These are phyloP conservation scores for Eledona agricola DNA, from an alignment of 2,888 invertebrate species.

Conservation along the genomic window DNA sequence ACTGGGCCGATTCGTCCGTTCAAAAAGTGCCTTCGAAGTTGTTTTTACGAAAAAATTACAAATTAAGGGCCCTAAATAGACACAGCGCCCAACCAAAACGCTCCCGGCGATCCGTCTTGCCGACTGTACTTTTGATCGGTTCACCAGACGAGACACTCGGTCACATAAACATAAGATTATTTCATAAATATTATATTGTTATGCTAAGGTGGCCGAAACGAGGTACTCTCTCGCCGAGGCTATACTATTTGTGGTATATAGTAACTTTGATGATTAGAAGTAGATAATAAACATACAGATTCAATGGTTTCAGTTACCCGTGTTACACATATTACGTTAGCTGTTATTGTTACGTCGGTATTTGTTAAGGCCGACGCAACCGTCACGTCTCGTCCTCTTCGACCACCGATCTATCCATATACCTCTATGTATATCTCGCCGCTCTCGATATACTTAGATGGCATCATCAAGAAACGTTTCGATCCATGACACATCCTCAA, in stretches of 20 bases:
- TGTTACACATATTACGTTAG: slow-evolving; percentile 62
- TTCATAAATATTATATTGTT: slow-evolving; percentile 65
- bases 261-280: slow-evolving; percentile 65
- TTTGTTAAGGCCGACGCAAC: slow-evolving; percentile 57
- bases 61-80: slow-evolving; percentile 89
- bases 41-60: slow-evolving; percentile 86
- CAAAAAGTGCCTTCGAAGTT: slow-evolving; percentile 95
- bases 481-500: slow-evolving; percentile 40
- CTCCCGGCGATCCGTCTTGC: slow-evolving; percentile 58
- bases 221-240: slow-evolving; percentile 52
- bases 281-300: slow-evolving; percentile 64
- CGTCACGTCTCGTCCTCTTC: slow-evolving; percentile 41
- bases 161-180: slow-evolving; percentile 64
- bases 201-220: slow-evolving; percentile 62
- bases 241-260: slow-evolving; percentile 65
- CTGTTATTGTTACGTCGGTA: slow-evolving; percentile 64
- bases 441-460: too few relatives aligned
- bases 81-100: slow-evolving; percentile 75
- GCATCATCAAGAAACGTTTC: too few relatives aligned
- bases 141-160: slow-evolving; percentile 66
- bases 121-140: slow-evolving; percentile 57
- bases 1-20: slow-evolving; percentile 94
- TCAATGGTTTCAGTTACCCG: slow-evolving; percentile 64
- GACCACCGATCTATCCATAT: too few relatives aligned
- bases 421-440: too few relatives aligned